phyloP scores from a whole-genome alignment of 1,140 invertebrate species.

The Achroia grisella region DNA sequence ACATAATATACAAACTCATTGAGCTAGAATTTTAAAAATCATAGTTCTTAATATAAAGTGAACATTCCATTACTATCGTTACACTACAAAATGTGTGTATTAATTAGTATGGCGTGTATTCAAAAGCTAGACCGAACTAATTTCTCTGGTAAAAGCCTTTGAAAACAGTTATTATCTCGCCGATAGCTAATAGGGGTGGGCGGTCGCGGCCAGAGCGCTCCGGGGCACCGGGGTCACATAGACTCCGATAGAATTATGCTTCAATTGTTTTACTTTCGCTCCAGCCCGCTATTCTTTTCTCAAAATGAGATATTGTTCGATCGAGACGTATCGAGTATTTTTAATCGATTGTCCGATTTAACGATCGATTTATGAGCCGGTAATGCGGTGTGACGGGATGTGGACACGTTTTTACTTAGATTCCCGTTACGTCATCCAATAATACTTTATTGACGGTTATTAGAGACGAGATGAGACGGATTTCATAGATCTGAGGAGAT shows the following conservation, averaged over 20 bases:
- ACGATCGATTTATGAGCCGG: slow-evolving; percentile 29
- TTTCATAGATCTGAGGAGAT: too few relatives aligned
- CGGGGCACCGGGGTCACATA: slow-evolving; percentile 19
- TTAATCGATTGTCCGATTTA: slow-evolving; percentile 29
- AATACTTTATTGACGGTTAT: slow-evolving; percentile 1
- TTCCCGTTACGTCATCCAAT: slow-evolving; percentile 21
- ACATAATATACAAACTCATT: too few relatives aligned
- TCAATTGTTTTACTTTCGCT: slow-evolving; percentile 43
- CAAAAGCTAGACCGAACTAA: too few relatives aligned
- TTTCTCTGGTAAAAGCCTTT: not conserved
- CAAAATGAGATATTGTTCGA: slow-evolving; percentile 19
- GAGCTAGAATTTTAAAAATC: too few relatives aligned
- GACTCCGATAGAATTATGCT: slow-evolving; percentile 37
- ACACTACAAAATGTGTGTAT: too few relatives aligned
- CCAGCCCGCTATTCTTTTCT: slow-evolving; percentile 23
- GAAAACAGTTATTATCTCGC: slow-evolving; percentile 33
- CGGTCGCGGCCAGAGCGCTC: slow-evolving; percentile 14
- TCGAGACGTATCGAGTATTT: slow-evolving; percentile 18
- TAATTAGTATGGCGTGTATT: too few relatives aligned
- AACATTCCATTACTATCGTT: too few relatives aligned
- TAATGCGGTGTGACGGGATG: slow-evolving; percentile 31
- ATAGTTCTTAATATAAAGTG: too few relatives aligned
- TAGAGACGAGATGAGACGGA: too few relatives aligned
- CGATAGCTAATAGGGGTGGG: slow-evolving; percentile 36
- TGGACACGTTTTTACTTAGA: slow-evolving; percentile 28